Conservation (phyloP, 2,888 invertebrate species). For the Ramazzottius varieornatus region DNA sequence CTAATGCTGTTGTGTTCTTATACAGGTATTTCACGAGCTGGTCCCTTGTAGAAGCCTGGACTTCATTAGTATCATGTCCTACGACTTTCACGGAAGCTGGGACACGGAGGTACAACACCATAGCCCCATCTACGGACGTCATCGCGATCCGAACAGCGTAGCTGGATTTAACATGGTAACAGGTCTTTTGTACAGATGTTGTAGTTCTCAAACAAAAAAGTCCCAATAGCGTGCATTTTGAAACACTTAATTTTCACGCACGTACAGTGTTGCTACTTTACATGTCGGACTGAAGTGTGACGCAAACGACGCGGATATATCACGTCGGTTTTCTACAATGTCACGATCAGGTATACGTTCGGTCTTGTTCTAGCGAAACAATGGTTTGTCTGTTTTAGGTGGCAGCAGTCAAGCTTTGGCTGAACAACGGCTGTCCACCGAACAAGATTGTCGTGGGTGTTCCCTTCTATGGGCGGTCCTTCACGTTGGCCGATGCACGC, state of each 20-base stretch:
- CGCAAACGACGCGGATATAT: no score
- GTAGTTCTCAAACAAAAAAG: no score
- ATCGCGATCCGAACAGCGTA: not conserved
- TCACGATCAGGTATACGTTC: no score
- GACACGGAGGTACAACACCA: not conserved
- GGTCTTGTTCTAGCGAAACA: no score
- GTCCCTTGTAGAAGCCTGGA: not conserved
- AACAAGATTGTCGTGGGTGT: not conserved
- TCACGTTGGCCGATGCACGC: not conserved
- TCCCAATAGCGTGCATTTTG: no score
- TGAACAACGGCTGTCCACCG: not conserved
- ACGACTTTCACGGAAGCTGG: conserved; percentile 1
- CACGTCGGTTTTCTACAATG: no score
- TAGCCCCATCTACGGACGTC: not conserved
- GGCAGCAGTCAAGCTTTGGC: not conserved
- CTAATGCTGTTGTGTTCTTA: not conserved
- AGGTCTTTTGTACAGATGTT: no score
- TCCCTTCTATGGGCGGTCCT: not conserved
- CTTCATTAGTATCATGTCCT: not conserved
- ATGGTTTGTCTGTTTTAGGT: no score
- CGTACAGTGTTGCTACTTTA: no score
- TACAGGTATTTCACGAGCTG: not conserved
- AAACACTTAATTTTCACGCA: no score
- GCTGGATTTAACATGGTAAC: conserved; percentile 2
- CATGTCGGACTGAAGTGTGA: no score